Conservation (phyloP, 2,113 vertebrate species). For the Candoia aspera region DNA sequence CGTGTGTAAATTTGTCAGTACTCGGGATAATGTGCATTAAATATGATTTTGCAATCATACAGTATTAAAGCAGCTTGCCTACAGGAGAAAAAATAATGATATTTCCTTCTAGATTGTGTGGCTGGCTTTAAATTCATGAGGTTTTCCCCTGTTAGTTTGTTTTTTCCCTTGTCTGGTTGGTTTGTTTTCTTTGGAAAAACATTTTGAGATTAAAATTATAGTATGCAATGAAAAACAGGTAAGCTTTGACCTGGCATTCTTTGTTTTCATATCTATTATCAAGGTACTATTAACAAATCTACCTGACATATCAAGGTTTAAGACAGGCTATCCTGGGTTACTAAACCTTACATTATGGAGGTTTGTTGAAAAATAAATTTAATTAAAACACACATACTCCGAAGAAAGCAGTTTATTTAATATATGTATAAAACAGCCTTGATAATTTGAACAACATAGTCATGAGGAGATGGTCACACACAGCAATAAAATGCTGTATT, state of each 20-base stretch:
- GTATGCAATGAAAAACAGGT: not conserved
- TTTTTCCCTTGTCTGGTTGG: not conserved
- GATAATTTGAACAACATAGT: not conserved
- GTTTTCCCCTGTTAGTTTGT: not conserved
- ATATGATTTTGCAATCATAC: not conserved
- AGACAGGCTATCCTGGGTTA: not conserved
- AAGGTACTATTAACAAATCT: not conserved
- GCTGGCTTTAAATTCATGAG: not conserved
- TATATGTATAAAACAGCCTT: not conserved
- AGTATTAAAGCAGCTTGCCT: slow-evolving; percentile 4
- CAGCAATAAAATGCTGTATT: not conserved
- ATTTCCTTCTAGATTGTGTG: not conserved
- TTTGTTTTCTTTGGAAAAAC: not conserved
- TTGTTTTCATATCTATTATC: not conserved
- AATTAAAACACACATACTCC: not conserved
- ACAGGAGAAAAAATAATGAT: slow-evolving; percentile 11
- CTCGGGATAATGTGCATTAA: slow-evolving; percentile 7
- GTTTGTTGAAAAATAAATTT: not conserved
- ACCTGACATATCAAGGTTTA: not conserved
- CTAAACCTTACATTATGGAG: not conserved
- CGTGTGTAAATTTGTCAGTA: not conserved
- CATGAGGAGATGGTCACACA: not conserved
- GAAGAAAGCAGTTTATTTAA: not conserved
- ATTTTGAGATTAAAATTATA: not conserved
- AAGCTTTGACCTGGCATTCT: not conserved